These are phyloP conservation scores for Remorina albescens DNA, from an alignment of 2,797 vertebrate species.

Conservation along the genomic window DNA sequence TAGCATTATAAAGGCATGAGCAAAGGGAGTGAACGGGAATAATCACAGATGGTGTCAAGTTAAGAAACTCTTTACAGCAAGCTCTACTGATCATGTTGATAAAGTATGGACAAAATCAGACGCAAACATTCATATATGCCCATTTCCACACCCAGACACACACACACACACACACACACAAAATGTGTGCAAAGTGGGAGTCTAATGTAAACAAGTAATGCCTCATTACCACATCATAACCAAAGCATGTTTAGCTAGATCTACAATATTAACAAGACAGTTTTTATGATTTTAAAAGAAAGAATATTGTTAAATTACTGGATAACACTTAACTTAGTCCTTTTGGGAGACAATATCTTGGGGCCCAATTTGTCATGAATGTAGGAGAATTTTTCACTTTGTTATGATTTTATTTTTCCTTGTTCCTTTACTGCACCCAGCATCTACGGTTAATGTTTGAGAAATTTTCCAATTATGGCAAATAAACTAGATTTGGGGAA, in stretches of 20 bases:
- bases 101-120: constrained; percentile 5
- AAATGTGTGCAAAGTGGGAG: constrained; percentile 16
- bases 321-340: no score
- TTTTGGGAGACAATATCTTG: no score
- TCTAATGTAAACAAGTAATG: constrained; percentile 38
- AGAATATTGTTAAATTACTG: no score
- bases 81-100: constrained; percentile 18
- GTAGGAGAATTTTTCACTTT: no score
- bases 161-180: constrained; percentile 12
- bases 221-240: constrained; percentile 25
- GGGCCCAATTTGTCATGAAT: no score
- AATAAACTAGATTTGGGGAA: background rate
- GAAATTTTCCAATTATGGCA: background rate
- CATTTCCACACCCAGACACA: background rate
- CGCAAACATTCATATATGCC: background rate
- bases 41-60: background rate
- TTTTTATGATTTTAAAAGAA: no score
- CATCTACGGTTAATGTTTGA: no score
- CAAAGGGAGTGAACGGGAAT: no score
- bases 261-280: no score
- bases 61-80: constrained; percentile 38
- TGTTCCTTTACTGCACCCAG: background rate
- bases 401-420: background rate
- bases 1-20: background rate
- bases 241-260: no score